A percentile compares a stretch with the other conserved stretches of the same genome.
Evolutionary conservation across 2,888 invertebrate species (phyloP).

Genomic region (Drosophila colorata): DNA sequence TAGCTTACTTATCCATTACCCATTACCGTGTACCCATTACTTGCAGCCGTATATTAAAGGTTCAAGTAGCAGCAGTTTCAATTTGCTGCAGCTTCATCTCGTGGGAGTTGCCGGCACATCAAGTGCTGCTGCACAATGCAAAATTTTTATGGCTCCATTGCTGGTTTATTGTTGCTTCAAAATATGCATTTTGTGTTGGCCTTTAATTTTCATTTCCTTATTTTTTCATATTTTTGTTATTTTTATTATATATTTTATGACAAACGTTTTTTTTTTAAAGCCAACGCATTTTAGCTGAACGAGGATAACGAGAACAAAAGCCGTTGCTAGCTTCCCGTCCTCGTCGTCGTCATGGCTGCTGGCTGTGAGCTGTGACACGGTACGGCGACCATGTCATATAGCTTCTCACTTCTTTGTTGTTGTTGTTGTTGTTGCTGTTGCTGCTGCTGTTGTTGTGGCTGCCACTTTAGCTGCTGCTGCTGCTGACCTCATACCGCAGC

Average conservation of each 20-base stretch:
- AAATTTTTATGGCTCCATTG: slow-evolving; percentile 29
- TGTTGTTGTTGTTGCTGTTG: slow-evolving; percentile 19
- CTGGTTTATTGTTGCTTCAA: slow-evolving; percentile 43
- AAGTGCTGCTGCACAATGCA: slow-evolving; percentile 34
- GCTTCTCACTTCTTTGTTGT: slow-evolving; percentile 11
- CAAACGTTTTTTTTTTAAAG: slow-evolving; percentile 24
- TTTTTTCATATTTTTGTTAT: slow-evolving; percentile 15
- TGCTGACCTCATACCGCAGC: slow-evolving; percentile 37
- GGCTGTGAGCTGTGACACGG: slow-evolving; percentile 48
- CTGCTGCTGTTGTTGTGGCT: slow-evolving; percentile 17
- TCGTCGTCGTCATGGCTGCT: slow-evolving; percentile 33
- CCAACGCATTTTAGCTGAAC: slow-evolving; percentile 34
- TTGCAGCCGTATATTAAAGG: slow-evolving; percentile 4
- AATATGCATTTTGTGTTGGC: slow-evolving; percentile 41
- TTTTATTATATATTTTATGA: slow-evolving; percentile 26
- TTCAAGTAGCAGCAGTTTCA: slow-evolving; percentile 9
- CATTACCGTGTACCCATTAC: background rate
- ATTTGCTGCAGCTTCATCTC: slow-evolving; percentile 5
- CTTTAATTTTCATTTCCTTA: slow-evolving; percentile 35
- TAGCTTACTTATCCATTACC: background rate
- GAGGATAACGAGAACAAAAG: slow-evolving; percentile 51
- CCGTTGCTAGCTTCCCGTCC: slow-evolving; percentile 16
- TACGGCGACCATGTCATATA: slow-evolving; percentile 58
- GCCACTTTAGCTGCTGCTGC: slow-evolving; percentile 7
- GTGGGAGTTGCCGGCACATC: slow-evolving; percentile 12